A percentile compares a stretch with the other conserved stretches of the same genome.
Conservation (phyloP, 2,888 invertebrate genomes). For the Thereva unica region DNA sequence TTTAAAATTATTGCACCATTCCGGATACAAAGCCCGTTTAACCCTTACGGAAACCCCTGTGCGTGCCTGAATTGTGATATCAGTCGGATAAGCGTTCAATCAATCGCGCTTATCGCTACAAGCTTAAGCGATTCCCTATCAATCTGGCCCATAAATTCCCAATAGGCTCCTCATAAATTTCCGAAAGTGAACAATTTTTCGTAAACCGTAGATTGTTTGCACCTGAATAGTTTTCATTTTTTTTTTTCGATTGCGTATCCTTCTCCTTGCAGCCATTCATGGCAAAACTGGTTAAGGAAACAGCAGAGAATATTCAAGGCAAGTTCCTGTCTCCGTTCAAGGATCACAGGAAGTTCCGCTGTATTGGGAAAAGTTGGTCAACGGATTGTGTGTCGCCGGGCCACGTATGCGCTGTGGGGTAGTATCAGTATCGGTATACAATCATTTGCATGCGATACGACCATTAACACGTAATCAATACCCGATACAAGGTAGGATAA, state of each 20-base stretch:
- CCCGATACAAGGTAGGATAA: conserved; percentile 25
- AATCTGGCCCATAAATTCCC: conserved; percentile 19
- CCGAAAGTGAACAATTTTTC: conserved; percentile 30
- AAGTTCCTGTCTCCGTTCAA: conserved; percentile 1
- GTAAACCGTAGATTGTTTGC: conserved; percentile 23
- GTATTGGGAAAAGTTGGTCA: too few species aligned
- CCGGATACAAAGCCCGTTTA: too few species aligned
- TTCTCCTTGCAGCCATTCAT: conserved; percentile 10
- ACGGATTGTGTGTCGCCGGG: conserved; percentile 4
- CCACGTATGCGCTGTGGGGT: neutral
- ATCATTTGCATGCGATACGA: conserved; percentile 34
- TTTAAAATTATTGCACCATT: too few species aligned
- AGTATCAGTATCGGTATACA: conserved; percentile 25
- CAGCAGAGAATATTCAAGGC: conserved; percentile 9
- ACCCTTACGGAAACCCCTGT: conserved; percentile 1
- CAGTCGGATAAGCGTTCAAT: conserved; percentile 23
- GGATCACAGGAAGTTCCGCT: too few species aligned
- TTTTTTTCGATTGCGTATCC: conserved; percentile 15
- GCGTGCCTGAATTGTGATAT: conserved; percentile 24
- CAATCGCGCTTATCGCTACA: conserved; percentile 27
- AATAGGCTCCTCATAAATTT: conserved; percentile 27
- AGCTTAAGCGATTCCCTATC: conserved; percentile 25
- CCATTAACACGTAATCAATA: conserved; percentile 33
- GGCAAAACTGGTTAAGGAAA: neutral
- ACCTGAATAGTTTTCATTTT: conserved; percentile 31